These are phyloP conservation scores for Oreochromis tanganicae DNA, from an alignment of 2,113 vertebrate species.

Conservation along the genomic window DNA sequence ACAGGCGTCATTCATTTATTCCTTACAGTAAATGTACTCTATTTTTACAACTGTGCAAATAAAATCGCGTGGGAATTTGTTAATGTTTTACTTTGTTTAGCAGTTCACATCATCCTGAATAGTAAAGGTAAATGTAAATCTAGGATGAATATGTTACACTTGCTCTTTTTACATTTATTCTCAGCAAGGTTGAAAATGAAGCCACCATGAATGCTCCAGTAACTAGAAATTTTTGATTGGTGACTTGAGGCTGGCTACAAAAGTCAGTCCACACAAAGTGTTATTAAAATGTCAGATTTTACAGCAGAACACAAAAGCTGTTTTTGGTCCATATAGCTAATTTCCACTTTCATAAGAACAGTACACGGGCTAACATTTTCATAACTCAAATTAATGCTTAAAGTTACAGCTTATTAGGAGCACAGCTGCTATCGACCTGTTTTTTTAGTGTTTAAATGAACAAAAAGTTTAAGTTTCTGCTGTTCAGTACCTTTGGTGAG, in stretches of 20 bases:
- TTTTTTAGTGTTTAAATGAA: background rate
- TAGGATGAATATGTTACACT: background rate
- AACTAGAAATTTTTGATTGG: rapidly evolving
- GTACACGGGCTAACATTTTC: rapidly evolving
- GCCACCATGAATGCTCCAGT: rapidly evolving
- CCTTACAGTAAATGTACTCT: rapidly evolving
- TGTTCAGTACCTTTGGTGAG: background rate
- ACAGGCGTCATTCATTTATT: background rate
- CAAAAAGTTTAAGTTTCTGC: rapidly evolving
- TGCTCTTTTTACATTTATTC: background rate
- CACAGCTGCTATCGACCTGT: background rate
- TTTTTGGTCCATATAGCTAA: background rate
- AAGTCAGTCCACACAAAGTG: background rate
- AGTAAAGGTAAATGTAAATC: background rate
- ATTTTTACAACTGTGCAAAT: background rate
- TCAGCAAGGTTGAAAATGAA: background rate
- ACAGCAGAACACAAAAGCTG: background rate
- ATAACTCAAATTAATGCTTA: background rate
- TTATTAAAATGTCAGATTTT: background rate
- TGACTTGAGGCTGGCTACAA: background rate
- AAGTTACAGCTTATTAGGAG: background rate
- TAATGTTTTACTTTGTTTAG: background rate
- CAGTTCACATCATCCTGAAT: rapidly evolving
- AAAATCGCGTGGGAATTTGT: background rate
- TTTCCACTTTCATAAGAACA: background rate